A percentile compares a stretch with the other conserved stretches of the same genome.
phyloP scores from a whole-genome alignment of 1,140 invertebrate species.

The Mycetomoellerius zeteki region DNA sequence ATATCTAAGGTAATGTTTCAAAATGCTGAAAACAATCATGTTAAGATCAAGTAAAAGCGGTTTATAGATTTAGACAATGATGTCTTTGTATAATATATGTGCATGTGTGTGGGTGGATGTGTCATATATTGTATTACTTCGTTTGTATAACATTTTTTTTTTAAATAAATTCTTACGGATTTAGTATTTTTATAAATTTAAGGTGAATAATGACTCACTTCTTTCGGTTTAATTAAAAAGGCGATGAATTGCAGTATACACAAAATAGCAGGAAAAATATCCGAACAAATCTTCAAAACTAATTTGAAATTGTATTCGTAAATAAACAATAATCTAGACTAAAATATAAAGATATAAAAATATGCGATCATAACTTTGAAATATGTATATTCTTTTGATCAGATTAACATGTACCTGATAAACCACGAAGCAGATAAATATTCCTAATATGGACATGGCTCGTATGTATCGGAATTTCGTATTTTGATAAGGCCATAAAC shows the following conservation, averaged over 20 bases:
- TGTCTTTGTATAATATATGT: too few species aligned
- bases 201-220: slow-evolving; percentile 7
- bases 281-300: neutral
- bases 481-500: slow-evolving; percentile 46
- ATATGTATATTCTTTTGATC: neutral
- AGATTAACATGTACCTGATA: slow-evolving; percentile 21
- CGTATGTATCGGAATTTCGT: slow-evolving; percentile 44
- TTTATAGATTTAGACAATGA: neutral
- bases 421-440: neutral
- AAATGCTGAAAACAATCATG: neutral
- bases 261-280: neutral
- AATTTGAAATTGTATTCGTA: slow-evolving; percentile 19
- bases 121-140: neutral
- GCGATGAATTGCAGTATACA: neutral
- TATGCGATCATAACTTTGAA: neutral
- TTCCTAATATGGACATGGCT: neutral
- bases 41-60: neutral
- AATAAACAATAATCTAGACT: neutral
- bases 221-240: slow-evolving; percentile 17
- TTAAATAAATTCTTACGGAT: neutral
- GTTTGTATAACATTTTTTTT: neutral
- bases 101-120: neutral
- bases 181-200: neutral
- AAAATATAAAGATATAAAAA: slow-evolving; percentile 19
- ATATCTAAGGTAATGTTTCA: neutral